Evolutionary conservation across 1,140 invertebrate genomes (phyloP), one percentile per base, ranked within the genome.

Genomic region (Euschistus heros): DNA sequence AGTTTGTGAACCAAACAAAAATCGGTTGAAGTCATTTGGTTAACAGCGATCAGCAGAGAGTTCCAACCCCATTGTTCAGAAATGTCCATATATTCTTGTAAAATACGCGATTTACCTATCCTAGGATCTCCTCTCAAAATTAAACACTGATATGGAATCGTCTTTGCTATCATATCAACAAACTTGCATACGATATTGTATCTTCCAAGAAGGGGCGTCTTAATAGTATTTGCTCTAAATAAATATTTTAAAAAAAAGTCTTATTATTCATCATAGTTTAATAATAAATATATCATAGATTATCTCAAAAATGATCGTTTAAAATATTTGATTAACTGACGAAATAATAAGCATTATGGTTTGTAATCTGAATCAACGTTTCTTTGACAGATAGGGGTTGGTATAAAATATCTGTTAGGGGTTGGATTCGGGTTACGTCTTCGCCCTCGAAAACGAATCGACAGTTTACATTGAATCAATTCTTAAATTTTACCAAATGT

Each of bases 71-170:
- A 26, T 3, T 26, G 37, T 24, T 62, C 42, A 37, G 65, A 17
- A 24, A 76, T 65, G 62, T 74, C 73, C 7, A 77, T 71, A 26
- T 82, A 74, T 76, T 84, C 84, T 46, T 81, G 76, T 5, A 84
- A 70, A 15, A 84, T 71, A 68, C 82, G 76, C 0, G 78, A 80
- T 74, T 84, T 84, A 3, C 83, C 83, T 17, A 80, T 75, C 68
- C 78, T 74, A 8, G 77, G 73, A 30, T 80, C 78, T 14, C 82
- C 81, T 73, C 80, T 69, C 15, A 76, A 76, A 46, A 72, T 61
- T 57, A 65, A 65, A 44, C 68, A 63, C 37, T 55, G 73, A 13
- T 65, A 60, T 10, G 67, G 68, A 30, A 44, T 74, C 14, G 20
- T 2, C 55, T 63, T 52, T 20, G 24, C 22, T 5, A 62, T 26